Evolutionary conservation across 1,140 invertebrate species (phyloP).

Genomic region (Ceratosolen solmsi): DNA sequence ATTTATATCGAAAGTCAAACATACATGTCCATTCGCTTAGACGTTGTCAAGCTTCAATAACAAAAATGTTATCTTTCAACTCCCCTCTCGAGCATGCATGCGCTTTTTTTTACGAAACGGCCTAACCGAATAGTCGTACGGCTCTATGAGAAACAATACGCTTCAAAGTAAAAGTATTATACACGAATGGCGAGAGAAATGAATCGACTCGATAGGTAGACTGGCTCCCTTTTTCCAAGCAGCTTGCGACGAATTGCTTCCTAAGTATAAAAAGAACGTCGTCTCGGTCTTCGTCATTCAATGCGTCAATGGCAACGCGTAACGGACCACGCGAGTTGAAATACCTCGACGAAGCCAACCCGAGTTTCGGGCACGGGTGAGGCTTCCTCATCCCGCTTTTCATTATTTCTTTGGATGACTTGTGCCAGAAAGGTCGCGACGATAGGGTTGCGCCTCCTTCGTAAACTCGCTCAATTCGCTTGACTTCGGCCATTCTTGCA

Average conservation of each 20-base stretch:
- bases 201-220: not conserved
- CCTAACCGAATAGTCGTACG: not conserved
- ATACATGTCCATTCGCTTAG: too few species aligned
- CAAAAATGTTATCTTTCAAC: too few species aligned
- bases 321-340: not conserved
- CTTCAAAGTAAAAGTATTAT: not conserved
- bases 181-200: not conserved
- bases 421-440: not conserved
- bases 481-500: too few species aligned
- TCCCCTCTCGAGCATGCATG: too few species aligned
- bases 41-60: too few species aligned
- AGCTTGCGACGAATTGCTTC: too few species aligned
- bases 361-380: constrained; percentile 6
- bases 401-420: not conserved
- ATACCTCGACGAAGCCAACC: constrained; percentile 39
- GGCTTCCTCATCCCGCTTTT: constrained; percentile 34
- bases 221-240: too few species aligned
- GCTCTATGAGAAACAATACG: not conserved
- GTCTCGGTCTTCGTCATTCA: too few species aligned
- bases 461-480: too few species aligned
- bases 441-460: not conserved
- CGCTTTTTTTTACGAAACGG: not conserved
- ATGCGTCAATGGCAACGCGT: not conserved
- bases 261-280: too few species aligned
- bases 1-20: too few species aligned